Evolutionary conservation across 1,140 invertebrate species (phyloP).

Genomic region (Dinothrombium tinctorium): DNA sequence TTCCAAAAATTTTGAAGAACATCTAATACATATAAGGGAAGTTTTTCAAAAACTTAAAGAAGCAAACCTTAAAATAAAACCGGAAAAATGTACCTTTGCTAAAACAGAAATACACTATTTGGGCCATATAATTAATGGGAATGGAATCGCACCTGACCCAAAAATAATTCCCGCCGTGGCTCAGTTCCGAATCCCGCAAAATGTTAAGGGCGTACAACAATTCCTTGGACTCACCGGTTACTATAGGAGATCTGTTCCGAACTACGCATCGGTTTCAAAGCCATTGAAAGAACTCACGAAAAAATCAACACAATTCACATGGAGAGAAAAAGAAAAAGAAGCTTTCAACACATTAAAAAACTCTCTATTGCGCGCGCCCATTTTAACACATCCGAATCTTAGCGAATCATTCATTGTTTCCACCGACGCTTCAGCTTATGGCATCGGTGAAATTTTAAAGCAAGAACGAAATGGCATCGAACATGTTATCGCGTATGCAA

Average conservation of each 20-base stretch:
- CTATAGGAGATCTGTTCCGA: neutral
- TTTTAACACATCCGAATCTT: too few relatives aligned
- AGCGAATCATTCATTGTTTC: neutral
- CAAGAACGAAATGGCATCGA: neutral
- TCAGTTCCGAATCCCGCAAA: neutral
- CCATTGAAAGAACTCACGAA: neutral
- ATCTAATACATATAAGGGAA: too few relatives aligned
- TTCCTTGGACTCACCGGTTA: slow-evolving; percentile 1
- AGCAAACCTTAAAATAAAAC: too few relatives aligned
- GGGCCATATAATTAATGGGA: too few relatives aligned
- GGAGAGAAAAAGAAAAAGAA: neutral
- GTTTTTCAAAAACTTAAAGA: too few relatives aligned
- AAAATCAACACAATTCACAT: neutral
- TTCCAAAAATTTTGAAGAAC: too few relatives aligned
- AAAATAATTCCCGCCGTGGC: neutral
- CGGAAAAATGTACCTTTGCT: too few relatives aligned
- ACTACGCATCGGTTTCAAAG: neutral
- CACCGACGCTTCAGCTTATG: slow-evolving; percentile 11
- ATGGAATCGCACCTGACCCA: too few relatives aligned
- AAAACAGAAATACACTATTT: too few relatives aligned
- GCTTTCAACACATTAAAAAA: too few relatives aligned
- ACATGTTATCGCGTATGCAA: neutral
- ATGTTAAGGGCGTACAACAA: neutral
- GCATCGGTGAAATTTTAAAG: neutral
- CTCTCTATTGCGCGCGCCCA: too few relatives aligned